phyloP scores from a whole-genome alignment of 2,888 invertebrate species.

The Myopa tessellatipennis region DNA sequence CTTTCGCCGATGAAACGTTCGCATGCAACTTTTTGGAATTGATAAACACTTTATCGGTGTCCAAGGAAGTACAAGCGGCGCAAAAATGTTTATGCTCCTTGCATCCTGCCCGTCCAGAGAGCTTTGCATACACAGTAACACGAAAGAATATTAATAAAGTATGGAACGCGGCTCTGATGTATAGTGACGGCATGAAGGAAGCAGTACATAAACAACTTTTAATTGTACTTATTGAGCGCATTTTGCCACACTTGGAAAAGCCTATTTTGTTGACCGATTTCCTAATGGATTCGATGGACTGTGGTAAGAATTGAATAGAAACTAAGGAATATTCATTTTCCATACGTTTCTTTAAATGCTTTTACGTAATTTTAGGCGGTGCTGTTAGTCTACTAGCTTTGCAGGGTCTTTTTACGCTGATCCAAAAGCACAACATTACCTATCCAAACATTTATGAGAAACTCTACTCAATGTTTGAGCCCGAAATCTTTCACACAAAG shows the following conservation, averaged over 20 bases:
- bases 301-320: conserved; percentile 70
- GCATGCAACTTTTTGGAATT: conserved; percentile 76
- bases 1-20: conserved; percentile 70
- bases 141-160: conserved; percentile 76
- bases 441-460: conserved; percentile 96
- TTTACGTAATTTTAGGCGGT: conserved; percentile 74
- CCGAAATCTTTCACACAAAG: conserved; percentile 89
- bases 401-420: conserved; percentile 90
- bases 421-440: conserved; percentile 91
- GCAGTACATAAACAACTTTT: conserved; percentile 82
- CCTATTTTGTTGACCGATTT: conserved; percentile 91
- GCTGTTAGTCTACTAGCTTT: conserved; percentile 89
- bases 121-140: conserved; percentile 72
- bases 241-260: conserved; percentile 82
- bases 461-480: conserved; percentile 93
- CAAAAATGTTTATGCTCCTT: conserved; percentile 67
- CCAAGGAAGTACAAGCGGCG: conserved; percentile 56
- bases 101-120: conserved; percentile 53
- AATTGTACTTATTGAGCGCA: conserved; percentile 82
- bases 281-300: conserved; percentile 88
- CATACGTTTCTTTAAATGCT: conserved; percentile 41
- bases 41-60: conserved; percentile 71
- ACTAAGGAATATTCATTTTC: not conserved
- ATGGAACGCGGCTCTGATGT: conserved; percentile 80
- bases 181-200: conserved; percentile 71